Evolutionary conservation across 2,888 invertebrate genomes (phyloP).

Genomic region (Leptura quadrifasciata): DNA sequence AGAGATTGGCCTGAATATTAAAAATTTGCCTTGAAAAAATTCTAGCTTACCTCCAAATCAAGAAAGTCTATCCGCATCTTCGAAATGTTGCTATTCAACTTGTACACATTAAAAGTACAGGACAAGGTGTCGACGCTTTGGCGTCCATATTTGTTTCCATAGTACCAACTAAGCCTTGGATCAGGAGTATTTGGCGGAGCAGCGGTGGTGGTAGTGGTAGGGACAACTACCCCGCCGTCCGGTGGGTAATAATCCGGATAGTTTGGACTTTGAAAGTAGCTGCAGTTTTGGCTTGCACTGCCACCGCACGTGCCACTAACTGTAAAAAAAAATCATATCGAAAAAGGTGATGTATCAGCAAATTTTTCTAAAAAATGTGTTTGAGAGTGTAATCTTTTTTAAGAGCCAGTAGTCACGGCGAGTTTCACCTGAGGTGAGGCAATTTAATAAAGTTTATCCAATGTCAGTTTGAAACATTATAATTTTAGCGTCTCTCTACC

Average conservation of each 20-base stretch:
- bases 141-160: conserved; percentile 48
- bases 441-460: too few species aligned
- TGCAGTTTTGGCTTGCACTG: conserved; percentile 77
- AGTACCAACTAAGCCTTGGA: conserved; percentile 59
- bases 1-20: too few species aligned
- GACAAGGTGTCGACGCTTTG: conserved; percentile 75
- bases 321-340: conserved; percentile 66
- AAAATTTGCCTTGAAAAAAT: conserved; percentile 12
- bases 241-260: conserved; percentile 77
- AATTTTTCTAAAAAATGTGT: not conserved
- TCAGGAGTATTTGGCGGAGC: conserved; percentile 64
- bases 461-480: too few species aligned
- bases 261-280: conserved; percentile 84
- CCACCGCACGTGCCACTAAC: conserved; percentile 82
- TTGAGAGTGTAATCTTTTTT: too few species aligned
- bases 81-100: conserved; percentile 77
- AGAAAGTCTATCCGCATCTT: conserved; percentile 84
- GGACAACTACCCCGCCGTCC: conserved; percentile 62
- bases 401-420: too few species aligned
- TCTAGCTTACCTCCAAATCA: conserved; percentile 79
- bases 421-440: too few species aligned
- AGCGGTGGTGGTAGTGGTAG: conserved; percentile 59
- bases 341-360: too few species aligned
- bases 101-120: conserved; percentile 81
- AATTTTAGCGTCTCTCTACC: too few species aligned